phyloP scores from a whole-genome alignment of 2,888 invertebrate species.

The Homarus gammarus region DNA sequence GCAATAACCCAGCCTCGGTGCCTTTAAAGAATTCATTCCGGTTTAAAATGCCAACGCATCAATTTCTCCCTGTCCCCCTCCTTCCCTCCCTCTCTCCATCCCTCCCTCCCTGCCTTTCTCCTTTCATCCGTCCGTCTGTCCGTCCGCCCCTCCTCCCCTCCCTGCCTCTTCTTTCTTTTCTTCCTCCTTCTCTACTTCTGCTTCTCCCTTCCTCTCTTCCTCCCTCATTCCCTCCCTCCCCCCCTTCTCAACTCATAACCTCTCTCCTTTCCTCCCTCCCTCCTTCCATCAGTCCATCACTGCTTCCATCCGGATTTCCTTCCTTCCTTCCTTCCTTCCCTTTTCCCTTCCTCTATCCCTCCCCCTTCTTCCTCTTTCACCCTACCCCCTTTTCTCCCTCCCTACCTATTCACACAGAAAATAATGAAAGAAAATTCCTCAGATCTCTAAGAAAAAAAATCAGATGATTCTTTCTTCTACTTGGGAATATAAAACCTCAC shows the following conservation, averaged over 20 bases:
- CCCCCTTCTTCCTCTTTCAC: no score
- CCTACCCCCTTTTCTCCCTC: no score
- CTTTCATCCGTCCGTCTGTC: neutral
- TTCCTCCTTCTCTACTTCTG: neutral
- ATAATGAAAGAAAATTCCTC: no score
- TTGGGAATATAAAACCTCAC: no score
- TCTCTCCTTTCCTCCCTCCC: neutral
- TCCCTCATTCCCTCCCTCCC: neutral
- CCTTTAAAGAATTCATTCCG: constrained; percentile 62
- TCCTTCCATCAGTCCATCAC: neutral
- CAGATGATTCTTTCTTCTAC: no score
- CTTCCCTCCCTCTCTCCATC: neutral
- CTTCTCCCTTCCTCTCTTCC: neutral
- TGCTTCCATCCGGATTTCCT: neutral
- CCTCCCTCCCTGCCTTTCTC: neutral
- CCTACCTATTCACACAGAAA: no score
- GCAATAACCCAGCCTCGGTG: constrained; percentile 54
- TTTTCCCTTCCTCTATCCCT: no score
- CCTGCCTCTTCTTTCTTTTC: neutral
- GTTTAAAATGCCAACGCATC: constrained; percentile 46
- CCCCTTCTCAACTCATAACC: neutral
- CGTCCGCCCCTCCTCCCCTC: no score
- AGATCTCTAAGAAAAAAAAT: no score
- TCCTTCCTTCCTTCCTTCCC: no score
- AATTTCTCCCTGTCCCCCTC: constrained; percentile 12